Evolutionary conservation across 2,888 invertebrate species (phyloP).

Genomic region (Hypolimnas misippus): DNA sequence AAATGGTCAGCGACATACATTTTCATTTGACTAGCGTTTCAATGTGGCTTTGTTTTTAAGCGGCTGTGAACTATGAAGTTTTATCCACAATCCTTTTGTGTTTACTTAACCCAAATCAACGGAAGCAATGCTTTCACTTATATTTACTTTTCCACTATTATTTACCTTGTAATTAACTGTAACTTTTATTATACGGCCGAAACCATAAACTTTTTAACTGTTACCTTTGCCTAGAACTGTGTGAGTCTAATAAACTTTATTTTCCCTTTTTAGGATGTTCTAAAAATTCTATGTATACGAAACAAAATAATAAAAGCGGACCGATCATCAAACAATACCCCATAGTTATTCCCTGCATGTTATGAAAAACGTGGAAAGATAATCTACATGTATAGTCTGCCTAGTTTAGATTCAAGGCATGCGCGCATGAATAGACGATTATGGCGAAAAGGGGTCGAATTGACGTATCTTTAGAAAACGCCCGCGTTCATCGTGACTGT

Average conservation of each 20-base stretch:
- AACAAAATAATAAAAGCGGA: background rate
- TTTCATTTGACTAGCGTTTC: conserved; percentile 42
- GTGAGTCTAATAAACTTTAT: background rate
- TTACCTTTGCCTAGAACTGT: background rate
- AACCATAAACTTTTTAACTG: background rate
- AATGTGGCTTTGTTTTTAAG: conserved; percentile 34
- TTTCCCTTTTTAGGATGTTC: no score
- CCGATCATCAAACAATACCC: conserved; percentile 17
- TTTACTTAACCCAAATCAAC: conserved; percentile 33
- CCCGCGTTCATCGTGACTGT: conserved; percentile 45
- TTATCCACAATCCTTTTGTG: conserved; percentile 30
- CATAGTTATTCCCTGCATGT: conserved; percentile 18
- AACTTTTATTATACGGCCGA: background rate
- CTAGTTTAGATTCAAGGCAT: conserved; percentile 51
- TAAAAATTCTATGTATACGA: background rate
- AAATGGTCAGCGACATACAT: conserved; percentile 47
- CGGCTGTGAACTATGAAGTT: conserved; percentile 13
- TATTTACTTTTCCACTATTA: conserved; percentile 9
- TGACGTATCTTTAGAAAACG: conserved; percentile 50
- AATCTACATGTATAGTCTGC: conserved; percentile 46
- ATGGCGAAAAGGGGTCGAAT: conserved; percentile 54
- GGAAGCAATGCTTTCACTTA: conserved; percentile 25
- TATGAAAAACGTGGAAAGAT: conserved; percentile 46
- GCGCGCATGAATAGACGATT: conserved; percentile 54
- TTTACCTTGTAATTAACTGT: conserved; percentile 16